These are phyloP conservation scores for Mycetomoellerius zeteki DNA, from an alignment of 1,140 invertebrate species.

Conservation along the genomic window DNA sequence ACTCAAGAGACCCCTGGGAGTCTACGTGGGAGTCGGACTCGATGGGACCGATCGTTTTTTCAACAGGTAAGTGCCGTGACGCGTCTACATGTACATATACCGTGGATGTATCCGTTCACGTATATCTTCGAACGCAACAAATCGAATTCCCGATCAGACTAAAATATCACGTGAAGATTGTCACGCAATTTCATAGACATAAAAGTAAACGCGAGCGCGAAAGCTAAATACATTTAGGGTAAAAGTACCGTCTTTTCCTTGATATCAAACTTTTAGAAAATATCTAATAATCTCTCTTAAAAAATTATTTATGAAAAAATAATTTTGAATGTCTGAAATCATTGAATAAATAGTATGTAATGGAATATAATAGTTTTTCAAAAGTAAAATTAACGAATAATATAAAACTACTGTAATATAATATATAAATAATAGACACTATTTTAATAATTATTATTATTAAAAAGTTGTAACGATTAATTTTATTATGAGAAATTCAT, in stretches of 20 bases:
- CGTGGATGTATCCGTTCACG: constrained; percentile 11
- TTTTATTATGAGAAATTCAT: constrained; percentile 12
- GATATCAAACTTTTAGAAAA: background rate
- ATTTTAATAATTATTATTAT: background rate
- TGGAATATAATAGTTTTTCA: background rate
- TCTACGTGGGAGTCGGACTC: constrained; percentile 50
- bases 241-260: background rate
- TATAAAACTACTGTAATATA: background rate
- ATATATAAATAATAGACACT: background rate
- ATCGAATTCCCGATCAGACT: background rate
- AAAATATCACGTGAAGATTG: constrained; percentile 32
- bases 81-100: constrained; percentile 62
- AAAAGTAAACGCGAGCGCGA: background rate
- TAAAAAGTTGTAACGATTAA: background rate
- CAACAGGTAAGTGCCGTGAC: constrained; percentile 72
- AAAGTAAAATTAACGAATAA: background rate
- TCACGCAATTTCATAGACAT: background rate
- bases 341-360: background rate
- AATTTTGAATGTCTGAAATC: background rate
- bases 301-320: background rate
- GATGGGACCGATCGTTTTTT: constrained; percentile 65
- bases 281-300: constrained; percentile 2
- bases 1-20: constrained; percentile 67
- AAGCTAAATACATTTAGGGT: background rate
- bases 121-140: background rate